Base-by-base conservation (phyloP, 2,888 invertebrate species). In the Galerucella pusilla region DNA sequence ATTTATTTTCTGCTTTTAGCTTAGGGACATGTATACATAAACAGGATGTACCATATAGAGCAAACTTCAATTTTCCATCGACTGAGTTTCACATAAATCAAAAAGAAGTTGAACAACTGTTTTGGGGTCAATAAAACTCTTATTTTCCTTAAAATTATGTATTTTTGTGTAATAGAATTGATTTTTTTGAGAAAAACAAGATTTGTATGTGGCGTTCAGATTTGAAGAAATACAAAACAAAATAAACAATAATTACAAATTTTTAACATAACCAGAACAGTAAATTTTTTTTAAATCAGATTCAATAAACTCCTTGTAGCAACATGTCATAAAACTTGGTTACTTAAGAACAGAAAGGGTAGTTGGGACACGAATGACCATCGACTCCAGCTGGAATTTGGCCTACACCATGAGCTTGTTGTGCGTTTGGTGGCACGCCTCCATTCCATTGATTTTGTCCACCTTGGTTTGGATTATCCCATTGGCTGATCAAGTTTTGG, bases 361-460 rank as follows among this genome's bases (percentile, higher is more conserved):
- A 88, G 83, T 88, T 87, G 77, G 88, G 88, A 79, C 88, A 88
- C 20, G 86, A 79, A 69, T 82, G 82, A 20, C 87, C 83, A 78
- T 86, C 85, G 25, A 88, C 88, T 73, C 88, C 88, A 76, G 88
- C 88, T 20, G 88, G 88, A 69, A 87, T 81, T 79, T 83, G 85
- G 72, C 82, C 84, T 61, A 80, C 80, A 45, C 78, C 78, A 63
- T 78, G 78, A 59, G 79, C 77, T 52, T 79, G 77, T 71, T 80
- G 80, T 54, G 79, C 78, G 59, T 70, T 80, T 73, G 80, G 79
- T 77, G 82, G 81, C 69, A 80, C 78, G 25, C 71, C 79, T 11
- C 35, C 10, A 28, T 79, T 49, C 45, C 63, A 25, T 63, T 63
- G 63, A 61, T 60, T 60, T 16, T 14, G 46, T 12, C 10, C 49